phyloP scores from a whole-genome alignment of 2,888 invertebrate species.

The Creontiades dilutus region DNA sequence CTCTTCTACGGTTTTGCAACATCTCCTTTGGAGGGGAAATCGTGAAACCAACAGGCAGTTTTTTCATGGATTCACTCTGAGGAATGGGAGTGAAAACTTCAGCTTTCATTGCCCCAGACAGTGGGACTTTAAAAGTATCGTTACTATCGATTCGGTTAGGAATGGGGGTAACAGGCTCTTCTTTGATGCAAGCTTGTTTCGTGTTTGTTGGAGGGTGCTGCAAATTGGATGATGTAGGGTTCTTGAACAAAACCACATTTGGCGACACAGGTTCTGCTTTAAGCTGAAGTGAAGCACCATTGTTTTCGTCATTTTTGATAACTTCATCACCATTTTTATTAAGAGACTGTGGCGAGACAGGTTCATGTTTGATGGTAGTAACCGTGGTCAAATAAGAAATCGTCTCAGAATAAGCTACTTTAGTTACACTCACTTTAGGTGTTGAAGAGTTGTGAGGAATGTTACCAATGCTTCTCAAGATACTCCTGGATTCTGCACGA shows the following conservation, averaged over 20 bases:
- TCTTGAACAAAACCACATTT: too few species aligned
- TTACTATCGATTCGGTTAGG: background rate
- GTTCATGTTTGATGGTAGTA: background rate
- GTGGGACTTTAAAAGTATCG: background rate
- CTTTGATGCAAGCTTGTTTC: background rate
- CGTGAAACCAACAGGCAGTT: background rate
- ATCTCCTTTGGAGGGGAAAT: background rate
- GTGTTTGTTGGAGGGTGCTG: too few species aligned
- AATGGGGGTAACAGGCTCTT: background rate
- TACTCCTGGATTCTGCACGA: background rate
- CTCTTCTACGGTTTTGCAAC: background rate
- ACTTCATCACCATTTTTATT: too few species aligned
- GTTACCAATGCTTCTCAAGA: slow-evolving; percentile 8
- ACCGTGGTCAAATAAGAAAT: background rate
- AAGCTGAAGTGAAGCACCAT: too few species aligned
- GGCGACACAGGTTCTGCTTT: too few species aligned
- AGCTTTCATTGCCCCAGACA: background rate
- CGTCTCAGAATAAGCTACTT: background rate
- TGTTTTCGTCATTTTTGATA: too few species aligned
- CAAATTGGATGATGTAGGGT: too few species aligned
- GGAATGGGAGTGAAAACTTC: background rate
- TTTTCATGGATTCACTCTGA: background rate
- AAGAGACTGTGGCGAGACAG: too few species aligned
- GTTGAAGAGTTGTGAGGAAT: background rate
- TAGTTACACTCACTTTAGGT: background rate